Conservation (phyloP, 2,888 invertebrate species). For the Agrotis clavis region DNA sequence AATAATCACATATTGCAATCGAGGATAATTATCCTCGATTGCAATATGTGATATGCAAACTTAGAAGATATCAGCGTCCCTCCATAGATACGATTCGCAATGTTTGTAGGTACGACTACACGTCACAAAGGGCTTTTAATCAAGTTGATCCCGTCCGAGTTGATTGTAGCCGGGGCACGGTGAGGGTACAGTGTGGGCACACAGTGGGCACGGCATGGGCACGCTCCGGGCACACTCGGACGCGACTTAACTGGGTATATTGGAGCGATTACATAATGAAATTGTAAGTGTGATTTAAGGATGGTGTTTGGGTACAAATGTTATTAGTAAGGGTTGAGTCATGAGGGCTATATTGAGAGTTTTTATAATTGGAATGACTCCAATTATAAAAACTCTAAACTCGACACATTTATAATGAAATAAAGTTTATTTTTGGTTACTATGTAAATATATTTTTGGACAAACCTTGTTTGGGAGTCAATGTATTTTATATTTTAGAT, state of each 20-base stretch:
- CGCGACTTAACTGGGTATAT: slow-evolving; percentile 15
- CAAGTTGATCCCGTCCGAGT: slow-evolving; percentile 66
- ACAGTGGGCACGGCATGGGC: slow-evolving; percentile 12
- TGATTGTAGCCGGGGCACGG: slow-evolving; percentile 50
- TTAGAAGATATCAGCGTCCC: slow-evolving; percentile 15
- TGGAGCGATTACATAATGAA: slow-evolving; percentile 66
- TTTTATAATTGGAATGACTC: background rate
- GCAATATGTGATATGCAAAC: too few relatives aligned
- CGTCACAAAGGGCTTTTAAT: slow-evolving; percentile 65
- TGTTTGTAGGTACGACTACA: slow-evolving; percentile 58
- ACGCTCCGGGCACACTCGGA: slow-evolving; percentile 19
- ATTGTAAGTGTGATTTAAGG: slow-evolving; percentile 67
- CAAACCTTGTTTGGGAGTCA: too few relatives aligned
- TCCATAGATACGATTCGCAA: slow-evolving; percentile 21
- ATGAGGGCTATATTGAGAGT: slow-evolving; percentile 7
- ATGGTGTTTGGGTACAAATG: slow-evolving; percentile 23
- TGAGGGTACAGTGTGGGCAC: slow-evolving; percentile 36
- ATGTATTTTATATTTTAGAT: background rate
- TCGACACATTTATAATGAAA: too few relatives aligned
- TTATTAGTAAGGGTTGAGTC: slow-evolving; percentile 30
- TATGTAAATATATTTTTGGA: too few relatives aligned
- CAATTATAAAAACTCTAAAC: too few relatives aligned
- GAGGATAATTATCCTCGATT: too few relatives aligned
- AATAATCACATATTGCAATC: too few relatives aligned
- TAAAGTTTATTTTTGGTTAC: too few relatives aligned